phyloP scores from a whole-genome alignment of 2,113 vertebrate genomes.

The Antidorcas marsupialis region DNA sequence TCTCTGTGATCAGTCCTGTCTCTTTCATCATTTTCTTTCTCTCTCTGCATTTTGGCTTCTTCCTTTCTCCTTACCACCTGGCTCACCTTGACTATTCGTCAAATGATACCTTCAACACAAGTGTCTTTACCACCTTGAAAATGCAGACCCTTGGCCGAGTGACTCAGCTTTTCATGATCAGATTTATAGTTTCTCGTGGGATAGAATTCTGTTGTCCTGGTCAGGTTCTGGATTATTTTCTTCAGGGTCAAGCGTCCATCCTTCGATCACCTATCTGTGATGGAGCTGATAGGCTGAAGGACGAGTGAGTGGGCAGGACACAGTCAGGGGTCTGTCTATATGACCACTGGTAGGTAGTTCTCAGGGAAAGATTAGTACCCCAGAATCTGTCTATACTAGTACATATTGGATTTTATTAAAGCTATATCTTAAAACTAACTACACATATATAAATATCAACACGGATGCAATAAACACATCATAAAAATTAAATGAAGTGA shows the following conservation, averaged over 20 bases:
- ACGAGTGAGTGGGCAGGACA: not conserved
- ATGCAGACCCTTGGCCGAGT: not conserved
- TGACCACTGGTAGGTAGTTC: not conserved
- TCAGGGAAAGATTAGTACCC: not conserved
- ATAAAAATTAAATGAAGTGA: not conserved
- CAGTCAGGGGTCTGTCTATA: not conserved
- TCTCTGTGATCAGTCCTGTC: not conserved
- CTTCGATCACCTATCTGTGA: not conserved
- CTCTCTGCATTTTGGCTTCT: not conserved
- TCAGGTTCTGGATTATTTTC: not conserved
- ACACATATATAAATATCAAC: not conserved
- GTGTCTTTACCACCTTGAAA: not conserved
- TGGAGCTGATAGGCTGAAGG: not conserved
- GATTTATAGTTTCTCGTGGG: not conserved
- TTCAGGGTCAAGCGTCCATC: not conserved
- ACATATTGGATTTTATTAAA: constrained; percentile 4
- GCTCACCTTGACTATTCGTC: not conserved
- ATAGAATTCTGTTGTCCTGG: not conserved
- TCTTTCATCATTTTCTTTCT: not conserved
- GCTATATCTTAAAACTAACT: not conserved
- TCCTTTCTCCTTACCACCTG: not conserved
- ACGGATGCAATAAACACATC: not conserved
- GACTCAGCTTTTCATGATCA: not conserved
- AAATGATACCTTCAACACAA: not conserved
- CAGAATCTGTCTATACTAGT: not conserved